These are phyloP conservation scores for Chitala chitala DNA, from an alignment of 2,113 vertebrate species.

Conservation along the genomic window DNA sequence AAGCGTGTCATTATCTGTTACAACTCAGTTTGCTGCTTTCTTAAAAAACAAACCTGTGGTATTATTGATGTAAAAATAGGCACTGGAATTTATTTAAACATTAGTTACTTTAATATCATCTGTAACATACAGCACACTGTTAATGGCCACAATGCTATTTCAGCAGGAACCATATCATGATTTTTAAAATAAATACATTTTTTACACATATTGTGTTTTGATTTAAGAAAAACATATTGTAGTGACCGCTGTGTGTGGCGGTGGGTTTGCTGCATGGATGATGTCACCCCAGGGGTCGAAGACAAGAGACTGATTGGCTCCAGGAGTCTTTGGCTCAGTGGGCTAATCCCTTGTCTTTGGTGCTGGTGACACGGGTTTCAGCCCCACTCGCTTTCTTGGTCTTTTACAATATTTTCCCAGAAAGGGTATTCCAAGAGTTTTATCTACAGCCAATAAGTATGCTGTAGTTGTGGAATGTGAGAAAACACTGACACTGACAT, in stretches of 20 bases:
- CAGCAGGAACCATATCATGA: slow-evolving; percentile 39
- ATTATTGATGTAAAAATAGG: slow-evolving; percentile 19
- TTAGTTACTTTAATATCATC: slow-evolving; percentile 16
- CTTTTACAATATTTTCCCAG: too few species aligned
- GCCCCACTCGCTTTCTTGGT: too few species aligned
- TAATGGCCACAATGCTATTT: slow-evolving; percentile 22
- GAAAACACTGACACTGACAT: too few species aligned
- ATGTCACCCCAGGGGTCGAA: too few species aligned
- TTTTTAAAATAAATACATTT: slow-evolving; percentile 13
- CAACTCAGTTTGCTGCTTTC: slow-evolving; percentile 36
- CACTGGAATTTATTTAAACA: slow-evolving; percentile 34
- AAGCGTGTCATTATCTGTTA: slow-evolving; percentile 25
- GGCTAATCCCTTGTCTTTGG: too few species aligned
- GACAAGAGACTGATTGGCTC: too few species aligned
- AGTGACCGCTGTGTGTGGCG: neutral
- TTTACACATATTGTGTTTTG: neutral
- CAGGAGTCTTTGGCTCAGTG: too few species aligned
- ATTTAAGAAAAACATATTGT: neutral
- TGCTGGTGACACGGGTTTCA: too few species aligned
- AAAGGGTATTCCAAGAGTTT: too few species aligned
- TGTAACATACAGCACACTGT: neutral
- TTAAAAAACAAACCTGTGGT: slow-evolving; percentile 26
- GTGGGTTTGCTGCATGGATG: too few species aligned
- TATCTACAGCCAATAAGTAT: too few species aligned
- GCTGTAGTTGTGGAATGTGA: too few species aligned